Base-by-base conservation (phyloP, 2,888 invertebrate genomes). In the Pammene aurita region DNA sequence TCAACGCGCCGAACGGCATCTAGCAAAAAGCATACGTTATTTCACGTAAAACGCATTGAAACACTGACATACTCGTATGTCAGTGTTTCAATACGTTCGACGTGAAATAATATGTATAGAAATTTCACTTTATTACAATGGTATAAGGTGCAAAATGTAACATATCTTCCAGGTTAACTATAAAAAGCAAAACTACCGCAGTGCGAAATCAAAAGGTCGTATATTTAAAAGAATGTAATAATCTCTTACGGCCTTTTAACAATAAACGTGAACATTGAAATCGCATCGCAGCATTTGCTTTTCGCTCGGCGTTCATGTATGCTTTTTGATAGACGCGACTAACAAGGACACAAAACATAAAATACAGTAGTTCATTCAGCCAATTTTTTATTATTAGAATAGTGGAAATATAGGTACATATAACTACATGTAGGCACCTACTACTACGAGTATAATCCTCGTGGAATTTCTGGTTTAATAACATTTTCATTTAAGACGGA, bases 1-100 rank as follows among this genome's bases (percentile, higher is more conserved):
- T 71, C 77, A 77, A 72, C 73, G 55, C 67, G 52, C 10, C 41
- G 34, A 10, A 57, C 84, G 78, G 80, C 84, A 88, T 86, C 88
- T 87, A 89, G 80, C 88, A 88, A 86, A 85, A 87, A 85, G 86
- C 87, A 86, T n/a, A n/a, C n/a, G n/a, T n/a, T n/a, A n/a, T n/a
- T n/a, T n/a, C n/a, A n/a, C n/a, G n/a, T n/a, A n/a, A n/a, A n/a
- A n/a, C n/a, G n/a, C n/a, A n/a, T n/a, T n/a, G n/a, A n/a, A n/a
- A n/a, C n/a, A n/a, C n/a, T n/a, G n/a, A n/a, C n/a, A n/a, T n/a
- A n/a, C n/a, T n/a, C 85, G 85, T 86, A 83, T 77, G 80, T 81
- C 76, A 81, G 74, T 82, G 16, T 77, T 80, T 78, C 74, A 80
- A 78, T 80, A 79, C 13, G 11, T 18, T 11, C 13, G n/a, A 34